Conservation (phyloP, 2,888 invertebrate species). For the Patella pellucida region DNA sequence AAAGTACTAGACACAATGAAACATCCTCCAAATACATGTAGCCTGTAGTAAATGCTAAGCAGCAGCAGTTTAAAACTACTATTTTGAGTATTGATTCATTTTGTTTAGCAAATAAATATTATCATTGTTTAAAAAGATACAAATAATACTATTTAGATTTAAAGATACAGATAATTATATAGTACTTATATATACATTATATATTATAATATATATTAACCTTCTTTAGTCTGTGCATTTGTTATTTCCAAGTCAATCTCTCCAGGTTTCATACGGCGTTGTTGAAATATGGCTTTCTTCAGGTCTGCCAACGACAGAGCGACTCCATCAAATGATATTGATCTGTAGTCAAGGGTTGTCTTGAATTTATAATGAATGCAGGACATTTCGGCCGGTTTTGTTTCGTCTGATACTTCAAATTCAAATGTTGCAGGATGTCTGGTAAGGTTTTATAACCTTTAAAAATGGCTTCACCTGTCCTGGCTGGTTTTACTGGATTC, state of each 20-base stretch:
- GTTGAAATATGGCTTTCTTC: constrained; percentile 93
- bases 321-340: constrained; percentile 95
- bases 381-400: constrained; percentile 71
- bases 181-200: too few species aligned
- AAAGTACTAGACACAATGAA: background rate
- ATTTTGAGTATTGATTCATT: too few species aligned
- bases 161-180: too few species aligned
- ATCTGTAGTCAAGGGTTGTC: constrained; percentile 94
- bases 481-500: background rate
- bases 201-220: constrained; percentile 74
- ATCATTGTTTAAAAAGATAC: too few species aligned
- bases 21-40: background rate
- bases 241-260: constrained; percentile 97
- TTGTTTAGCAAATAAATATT: too few species aligned
- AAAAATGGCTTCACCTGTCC: background rate
- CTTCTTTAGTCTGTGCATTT: constrained; percentile 97
- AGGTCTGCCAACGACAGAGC: constrained; percentile 95
- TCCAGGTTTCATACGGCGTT: constrained; percentile 92
- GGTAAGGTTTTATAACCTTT: too few species aligned
- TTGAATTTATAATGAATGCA: constrained; percentile 99
- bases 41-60: too few species aligned
- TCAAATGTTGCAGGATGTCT: background rate
- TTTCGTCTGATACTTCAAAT: background rate
- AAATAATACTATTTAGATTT: too few species aligned
- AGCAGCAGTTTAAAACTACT: too few species aligned